Percentiles rank a stretch among this genome's conserved stretches.
phyloP scores from a whole-genome alignment of 2,797 vertebrate genomes.

The Benthosema pterotum region DNA sequence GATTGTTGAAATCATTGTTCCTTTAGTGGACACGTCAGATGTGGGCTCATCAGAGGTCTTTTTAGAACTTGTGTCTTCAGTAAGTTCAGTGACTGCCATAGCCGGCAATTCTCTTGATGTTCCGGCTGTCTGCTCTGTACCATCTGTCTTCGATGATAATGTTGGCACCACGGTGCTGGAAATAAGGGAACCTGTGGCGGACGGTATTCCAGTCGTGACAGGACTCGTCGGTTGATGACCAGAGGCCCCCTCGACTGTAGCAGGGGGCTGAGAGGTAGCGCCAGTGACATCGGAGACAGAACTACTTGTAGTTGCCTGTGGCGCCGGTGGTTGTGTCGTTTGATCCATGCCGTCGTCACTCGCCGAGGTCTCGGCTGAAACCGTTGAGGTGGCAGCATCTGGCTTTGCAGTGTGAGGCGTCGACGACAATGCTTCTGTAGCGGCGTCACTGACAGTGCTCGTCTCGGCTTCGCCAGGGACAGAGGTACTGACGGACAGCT shows the following conservation, averaged over 20 bases:
- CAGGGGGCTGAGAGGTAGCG: no score
- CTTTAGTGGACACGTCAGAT: background rate
- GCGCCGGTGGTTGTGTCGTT: background rate
- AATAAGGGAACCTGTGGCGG: background rate
- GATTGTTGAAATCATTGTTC: background rate
- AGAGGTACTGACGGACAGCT: no score
- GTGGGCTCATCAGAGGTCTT: background rate
- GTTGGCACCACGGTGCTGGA: background rate
- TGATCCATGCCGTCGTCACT: constrained; percentile 3
- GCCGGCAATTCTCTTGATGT: background rate
- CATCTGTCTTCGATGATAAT: background rate
- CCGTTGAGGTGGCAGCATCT: background rate
- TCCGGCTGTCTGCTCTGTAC: background rate
- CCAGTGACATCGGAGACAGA: background rate
- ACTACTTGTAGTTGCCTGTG: background rate
- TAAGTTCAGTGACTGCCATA: no score
- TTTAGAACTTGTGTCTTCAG: no score
- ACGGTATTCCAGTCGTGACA: background rate
- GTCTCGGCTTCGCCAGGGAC: no score
- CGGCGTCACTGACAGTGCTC: background rate
- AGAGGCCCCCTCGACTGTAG: no score
- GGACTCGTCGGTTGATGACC: no score
- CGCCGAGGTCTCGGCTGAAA: background rate
- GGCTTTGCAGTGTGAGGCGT: background rate
- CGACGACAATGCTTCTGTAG: background rate